These are phyloP conservation scores for Cryptoprocta ferox DNA, from an alignment of 2,797 vertebrate genomes.

Conservation along the genomic window DNA sequence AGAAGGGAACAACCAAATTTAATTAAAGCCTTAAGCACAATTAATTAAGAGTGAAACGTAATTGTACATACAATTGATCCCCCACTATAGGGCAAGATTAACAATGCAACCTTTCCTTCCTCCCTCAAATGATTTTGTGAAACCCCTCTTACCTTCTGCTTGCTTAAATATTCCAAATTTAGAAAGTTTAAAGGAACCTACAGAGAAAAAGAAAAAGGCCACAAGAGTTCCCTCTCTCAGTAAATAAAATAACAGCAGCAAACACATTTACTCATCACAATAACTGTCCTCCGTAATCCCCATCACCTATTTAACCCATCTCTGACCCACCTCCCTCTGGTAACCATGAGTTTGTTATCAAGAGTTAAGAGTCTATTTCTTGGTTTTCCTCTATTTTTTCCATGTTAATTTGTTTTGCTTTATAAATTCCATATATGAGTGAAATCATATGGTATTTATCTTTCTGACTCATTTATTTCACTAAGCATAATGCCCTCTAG, in stretches of 20 bases:
- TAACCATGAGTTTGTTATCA: too few relatives aligned
- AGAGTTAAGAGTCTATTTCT: too few relatives aligned
- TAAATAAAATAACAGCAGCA: conserved; percentile 86
- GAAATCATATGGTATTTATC: too few relatives aligned
- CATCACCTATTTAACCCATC: too few relatives aligned
- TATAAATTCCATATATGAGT: too few relatives aligned
- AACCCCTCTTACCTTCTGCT: conserved; percentile 87
- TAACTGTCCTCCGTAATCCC: too few relatives aligned
- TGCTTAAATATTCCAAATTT: conserved; percentile 87
- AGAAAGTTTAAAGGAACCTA: conserved; percentile 88
- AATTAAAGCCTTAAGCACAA: conserved; percentile 78
- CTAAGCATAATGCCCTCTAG: too few relatives aligned
- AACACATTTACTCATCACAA: too few relatives aligned
- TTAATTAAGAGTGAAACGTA: conserved; percentile 62
- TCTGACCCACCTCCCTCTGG: too few relatives aligned
- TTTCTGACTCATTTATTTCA: too few relatives aligned
- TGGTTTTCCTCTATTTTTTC: too few relatives aligned
- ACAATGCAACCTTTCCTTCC: conserved; percentile 83
- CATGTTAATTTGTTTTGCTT: too few relatives aligned
- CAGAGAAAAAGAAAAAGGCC: conserved; percentile 74
- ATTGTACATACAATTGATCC: conserved; percentile 80
- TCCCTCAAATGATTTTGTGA: conserved; percentile 84
- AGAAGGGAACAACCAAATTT: conserved; percentile 86
- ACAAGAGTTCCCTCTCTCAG: conserved; percentile 80
- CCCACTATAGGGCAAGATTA: conserved; percentile 85